Conservation (phyloP, 2,797 vertebrate genomes). For the Aulostomus chinensis region DNA sequence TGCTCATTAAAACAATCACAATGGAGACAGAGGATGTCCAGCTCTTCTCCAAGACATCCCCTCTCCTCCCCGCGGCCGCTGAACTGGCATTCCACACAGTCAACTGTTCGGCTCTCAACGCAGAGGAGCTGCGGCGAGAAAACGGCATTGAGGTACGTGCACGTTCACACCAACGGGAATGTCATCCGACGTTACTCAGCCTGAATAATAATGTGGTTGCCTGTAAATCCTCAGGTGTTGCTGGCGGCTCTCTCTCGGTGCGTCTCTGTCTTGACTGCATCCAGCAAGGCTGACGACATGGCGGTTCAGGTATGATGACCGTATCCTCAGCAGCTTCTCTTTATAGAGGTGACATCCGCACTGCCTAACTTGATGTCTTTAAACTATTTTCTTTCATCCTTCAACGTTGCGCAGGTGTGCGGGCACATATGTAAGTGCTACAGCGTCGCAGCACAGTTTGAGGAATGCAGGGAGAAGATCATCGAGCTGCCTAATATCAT, state of each 20-base stretch:
- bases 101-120: conserved; percentile 97
- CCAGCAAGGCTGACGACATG: conserved; percentile 95
- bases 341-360: not conserved
- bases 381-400: not conserved
- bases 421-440: conserved; percentile 95
- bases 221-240: conserved; percentile 80
- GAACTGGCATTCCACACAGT: conserved; percentile 97
- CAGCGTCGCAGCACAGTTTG: conserved; percentile 97
- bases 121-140: conserved; percentile 97
- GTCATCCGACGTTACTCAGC: no score
- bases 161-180: not conserved
- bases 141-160: conserved; percentile 91
- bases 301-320: conserved; percentile 87
- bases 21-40: conserved; percentile 94
- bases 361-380: not conserved
- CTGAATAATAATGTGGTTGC: not conserved
- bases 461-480: conserved; percentile 98
- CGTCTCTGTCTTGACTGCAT: conserved; percentile 91
- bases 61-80: conserved; percentile 90
- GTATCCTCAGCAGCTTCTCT: not conserved
- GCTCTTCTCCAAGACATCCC: conserved; percentile 95
- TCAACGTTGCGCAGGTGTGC: conserved; percentile 91
- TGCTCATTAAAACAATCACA: conserved; percentile 98
- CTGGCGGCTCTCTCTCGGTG: conserved; percentile 95
- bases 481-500: conserved; percentile 96